These are phyloP conservation scores for Manduca sexta DNA, from an alignment of 1,140 invertebrate genomes.

Conservation along the genomic window DNA sequence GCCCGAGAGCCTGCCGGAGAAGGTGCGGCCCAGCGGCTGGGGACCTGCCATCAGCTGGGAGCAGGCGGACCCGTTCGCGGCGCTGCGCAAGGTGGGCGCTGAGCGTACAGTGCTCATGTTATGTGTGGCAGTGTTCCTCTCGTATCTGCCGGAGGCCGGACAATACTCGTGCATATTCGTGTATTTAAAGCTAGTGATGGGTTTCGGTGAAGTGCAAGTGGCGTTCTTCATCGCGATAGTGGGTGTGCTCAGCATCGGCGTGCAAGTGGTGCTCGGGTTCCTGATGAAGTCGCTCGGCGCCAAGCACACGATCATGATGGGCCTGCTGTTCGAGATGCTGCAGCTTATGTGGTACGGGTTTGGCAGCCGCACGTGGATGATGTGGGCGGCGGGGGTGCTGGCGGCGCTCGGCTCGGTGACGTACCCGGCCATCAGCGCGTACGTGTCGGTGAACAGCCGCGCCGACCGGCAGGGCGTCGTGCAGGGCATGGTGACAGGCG, in stretches of 20 bases:
- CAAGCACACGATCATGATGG: conserved; percentile 98
- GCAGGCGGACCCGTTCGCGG: conserved; percentile 97
- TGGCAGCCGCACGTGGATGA: conserved; percentile 85
- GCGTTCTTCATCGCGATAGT: conserved; percentile 98
- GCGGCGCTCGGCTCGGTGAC: conserved; percentile 96
- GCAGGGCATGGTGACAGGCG: conserved; percentile 98
- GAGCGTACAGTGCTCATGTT: conserved; percentile 97
- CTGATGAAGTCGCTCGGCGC: conserved; percentile 90
- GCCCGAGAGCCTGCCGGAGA: conserved; percentile 97
- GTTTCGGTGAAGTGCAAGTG: conserved; percentile 95
- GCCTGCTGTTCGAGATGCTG: conserved; percentile 96
- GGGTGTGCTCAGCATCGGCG: conserved; percentile 95
- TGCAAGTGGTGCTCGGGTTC: conserved; percentile 92
- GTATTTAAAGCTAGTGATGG: conserved; percentile 98
- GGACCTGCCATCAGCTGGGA: conserved; percentile 94
- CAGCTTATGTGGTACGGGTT: conserved; percentile 98
- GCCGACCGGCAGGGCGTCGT: conserved; percentile 98
- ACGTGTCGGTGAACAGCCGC: conserved; percentile 97
- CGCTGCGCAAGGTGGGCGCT: conserved; percentile 94
- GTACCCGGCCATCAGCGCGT: conserved; percentile 99
- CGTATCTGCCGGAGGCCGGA: conserved; percentile 98
- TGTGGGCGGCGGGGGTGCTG: conserved; percentile 98
- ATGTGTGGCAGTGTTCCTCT: conserved; percentile 97
- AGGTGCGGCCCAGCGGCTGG: conserved; percentile 85
- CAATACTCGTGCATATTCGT: conserved; percentile 99